These are phyloP conservation scores for Podilymbus podiceps DNA, from an alignment of 2,113 vertebrate genomes.

Conservation along the genomic window DNA sequence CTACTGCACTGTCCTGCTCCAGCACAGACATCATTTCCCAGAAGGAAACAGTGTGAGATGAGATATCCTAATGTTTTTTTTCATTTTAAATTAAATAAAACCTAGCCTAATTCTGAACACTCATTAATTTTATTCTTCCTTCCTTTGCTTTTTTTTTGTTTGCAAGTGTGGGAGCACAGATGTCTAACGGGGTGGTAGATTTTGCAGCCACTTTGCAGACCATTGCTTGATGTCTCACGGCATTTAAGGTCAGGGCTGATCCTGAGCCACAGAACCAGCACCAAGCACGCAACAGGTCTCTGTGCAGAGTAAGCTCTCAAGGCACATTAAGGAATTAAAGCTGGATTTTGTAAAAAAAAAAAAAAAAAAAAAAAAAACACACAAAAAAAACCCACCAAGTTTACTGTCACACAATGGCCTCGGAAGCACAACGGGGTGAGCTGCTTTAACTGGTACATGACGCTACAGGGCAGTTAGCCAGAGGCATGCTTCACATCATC, in stretches of 20 bases:
- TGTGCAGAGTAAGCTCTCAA: background rate
- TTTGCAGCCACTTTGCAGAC: background rate
- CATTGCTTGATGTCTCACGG: background rate
- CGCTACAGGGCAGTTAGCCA: background rate
- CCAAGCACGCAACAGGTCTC: background rate
- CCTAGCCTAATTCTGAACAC: background rate
- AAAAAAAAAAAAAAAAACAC: too few species aligned
- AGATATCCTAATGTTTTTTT: background rate
- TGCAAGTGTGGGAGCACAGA: background rate
- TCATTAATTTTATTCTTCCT: background rate
- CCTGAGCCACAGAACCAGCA: background rate
- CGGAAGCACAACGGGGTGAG: background rate
- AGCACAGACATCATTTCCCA: constrained; percentile 27
- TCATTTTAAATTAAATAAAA: constrained; percentile 12
- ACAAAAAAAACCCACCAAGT: too few species aligned
- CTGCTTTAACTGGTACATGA: background rate
- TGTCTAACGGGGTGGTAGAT: background rate
- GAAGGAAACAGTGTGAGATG: background rate
- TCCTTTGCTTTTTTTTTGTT: background rate
- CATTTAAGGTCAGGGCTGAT: background rate
- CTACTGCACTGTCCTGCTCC: background rate
- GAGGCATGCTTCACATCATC: background rate
- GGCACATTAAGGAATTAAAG: background rate
- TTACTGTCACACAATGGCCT: background rate
- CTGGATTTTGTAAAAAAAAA: background rate